Base-by-base conservation (phyloP, 2,113 vertebrate species). In the Protomyctophum bolini region DNA sequence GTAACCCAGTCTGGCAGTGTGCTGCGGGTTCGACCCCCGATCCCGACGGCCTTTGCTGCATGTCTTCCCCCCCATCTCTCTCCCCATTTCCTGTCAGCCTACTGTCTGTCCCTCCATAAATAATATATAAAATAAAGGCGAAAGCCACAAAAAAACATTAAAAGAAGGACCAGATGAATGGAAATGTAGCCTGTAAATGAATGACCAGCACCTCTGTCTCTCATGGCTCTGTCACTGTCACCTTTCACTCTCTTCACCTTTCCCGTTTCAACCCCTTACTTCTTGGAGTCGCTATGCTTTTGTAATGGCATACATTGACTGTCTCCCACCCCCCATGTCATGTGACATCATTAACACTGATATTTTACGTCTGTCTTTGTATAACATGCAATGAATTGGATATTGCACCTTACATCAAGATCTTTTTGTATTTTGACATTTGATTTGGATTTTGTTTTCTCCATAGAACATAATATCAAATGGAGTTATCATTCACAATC, bases 141-240 rank as follows among this genome's bases (percentile, higher is more conserved):
- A n/a, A n/a, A n/a, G n/a, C n/a, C n/a, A n/a, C n/a, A n/a, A n/a
- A n/a, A n/a, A n/a, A n/a, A n/a, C n/a, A n/a, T n/a, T n/a, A n/a
- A 59, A 52, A 56, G 59, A 55, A 68, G 47, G 28, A 63, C 12
- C 59, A 75, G 21, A 63, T 41, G 33, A 41, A 41, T 41, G 33
- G 59, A 66, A 57, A 60, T 51, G 10, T 41, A 61, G 49, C 54
- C 10, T 62, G 41, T 54, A 33, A 70, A 49, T 21, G 55, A 66
- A 58, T 12, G 84, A 84, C 84, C 84, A 89, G 86, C 88, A 90
- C 85, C 79, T 28, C 52, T 60, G 51, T 65, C 21, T 68, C 21
- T 68, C 50, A 79, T 75, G 70, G 66, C 64, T 86, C 73, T 58
- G 4, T 78, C 54, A 64, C 45, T 83, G 4, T 75, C 54, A 82